Evolutionary conservation across 2,888 invertebrate species (phyloP).

Genomic region (Scrobipalpa costella): DNA sequence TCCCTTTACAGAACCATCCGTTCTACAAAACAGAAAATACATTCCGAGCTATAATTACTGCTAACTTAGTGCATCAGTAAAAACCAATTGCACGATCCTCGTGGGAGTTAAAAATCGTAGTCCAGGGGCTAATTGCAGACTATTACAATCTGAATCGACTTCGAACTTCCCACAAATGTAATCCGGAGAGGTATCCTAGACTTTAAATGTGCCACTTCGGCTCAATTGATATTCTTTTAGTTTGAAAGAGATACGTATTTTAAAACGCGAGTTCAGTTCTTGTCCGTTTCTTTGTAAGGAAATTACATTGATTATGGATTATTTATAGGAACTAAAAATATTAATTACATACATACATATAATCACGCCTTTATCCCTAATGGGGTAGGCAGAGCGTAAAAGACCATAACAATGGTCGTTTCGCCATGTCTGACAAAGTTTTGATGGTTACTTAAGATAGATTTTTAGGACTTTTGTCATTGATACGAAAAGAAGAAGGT

Average conservation of each 20-base stretch:
- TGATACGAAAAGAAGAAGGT: no score
- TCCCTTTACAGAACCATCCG: neutral
- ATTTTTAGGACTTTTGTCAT: no score
- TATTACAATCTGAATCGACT: conserved; percentile 5
- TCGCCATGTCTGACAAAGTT: no score
- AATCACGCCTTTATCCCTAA: no score
- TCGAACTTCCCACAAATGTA: conserved; percentile 1
- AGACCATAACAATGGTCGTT: no score
- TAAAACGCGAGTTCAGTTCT: neutral
- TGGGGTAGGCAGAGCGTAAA: no score
- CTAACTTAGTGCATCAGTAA: conserved; percentile 12
- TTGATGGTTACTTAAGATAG: no score
- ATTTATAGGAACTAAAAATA: no score
- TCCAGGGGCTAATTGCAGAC: neutral
- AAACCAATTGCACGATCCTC: conserved; percentile 4
- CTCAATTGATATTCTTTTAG: conserved; percentile 21
- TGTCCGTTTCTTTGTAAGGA: no score
- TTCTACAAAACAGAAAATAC: neutral
- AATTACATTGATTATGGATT: no score
- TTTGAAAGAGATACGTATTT: neutral
- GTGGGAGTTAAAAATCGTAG: neutral
- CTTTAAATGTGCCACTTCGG: conserved; percentile 18
- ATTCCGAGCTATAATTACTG: neutral
- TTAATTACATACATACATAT: no score
- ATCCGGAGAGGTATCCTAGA: conserved; percentile 24